These are phyloP conservation scores for Cyanoderma ruficeps DNA, from an alignment of 2,113 vertebrate genomes.

Conservation along the genomic window DNA sequence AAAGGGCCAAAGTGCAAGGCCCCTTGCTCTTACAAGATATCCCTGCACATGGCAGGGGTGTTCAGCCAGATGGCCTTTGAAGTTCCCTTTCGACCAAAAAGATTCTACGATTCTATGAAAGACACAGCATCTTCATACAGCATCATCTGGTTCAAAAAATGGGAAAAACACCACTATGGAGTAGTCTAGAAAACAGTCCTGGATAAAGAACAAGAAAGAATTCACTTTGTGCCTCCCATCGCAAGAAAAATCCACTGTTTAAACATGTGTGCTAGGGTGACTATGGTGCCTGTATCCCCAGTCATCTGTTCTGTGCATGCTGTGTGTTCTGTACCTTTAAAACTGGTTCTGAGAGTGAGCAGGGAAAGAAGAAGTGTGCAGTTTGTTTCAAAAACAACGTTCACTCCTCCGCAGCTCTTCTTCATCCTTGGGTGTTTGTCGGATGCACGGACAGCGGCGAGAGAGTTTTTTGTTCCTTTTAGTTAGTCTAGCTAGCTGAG, in stretches of 20 bases:
- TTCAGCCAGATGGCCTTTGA: not conserved
- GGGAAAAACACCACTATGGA: not conserved
- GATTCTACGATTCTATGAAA: not conserved
- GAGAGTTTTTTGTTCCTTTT: too few relatives aligned
- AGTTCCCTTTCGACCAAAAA: not conserved
- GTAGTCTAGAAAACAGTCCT: not conserved
- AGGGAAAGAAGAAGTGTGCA: too few relatives aligned
- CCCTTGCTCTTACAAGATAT: not conserved
- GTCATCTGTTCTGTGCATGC: too few relatives aligned
- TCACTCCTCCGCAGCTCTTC: too few relatives aligned
- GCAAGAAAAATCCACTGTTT: not conserved
- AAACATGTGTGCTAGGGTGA: not conserved
- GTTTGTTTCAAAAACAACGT: too few relatives aligned
- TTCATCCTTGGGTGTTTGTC: too few relatives aligned
- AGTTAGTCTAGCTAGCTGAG: too few relatives aligned
- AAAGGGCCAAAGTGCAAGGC: not conserved
- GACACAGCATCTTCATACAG: not conserved
- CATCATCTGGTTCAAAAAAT: not conserved
- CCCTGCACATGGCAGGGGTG: not conserved
- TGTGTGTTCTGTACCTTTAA: too few relatives aligned
- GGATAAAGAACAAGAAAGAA: not conserved
- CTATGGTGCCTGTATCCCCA: too few relatives aligned
- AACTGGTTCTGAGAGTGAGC: too few relatives aligned
- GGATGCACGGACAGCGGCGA: too few relatives aligned
- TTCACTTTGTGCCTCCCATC: not conserved